Percentiles rank a stretch among this genome's conserved stretches.
Evolutionary conservation across 1,140 invertebrate genomes (phyloP).

Genomic region (Wiebesia pumilae): DNA sequence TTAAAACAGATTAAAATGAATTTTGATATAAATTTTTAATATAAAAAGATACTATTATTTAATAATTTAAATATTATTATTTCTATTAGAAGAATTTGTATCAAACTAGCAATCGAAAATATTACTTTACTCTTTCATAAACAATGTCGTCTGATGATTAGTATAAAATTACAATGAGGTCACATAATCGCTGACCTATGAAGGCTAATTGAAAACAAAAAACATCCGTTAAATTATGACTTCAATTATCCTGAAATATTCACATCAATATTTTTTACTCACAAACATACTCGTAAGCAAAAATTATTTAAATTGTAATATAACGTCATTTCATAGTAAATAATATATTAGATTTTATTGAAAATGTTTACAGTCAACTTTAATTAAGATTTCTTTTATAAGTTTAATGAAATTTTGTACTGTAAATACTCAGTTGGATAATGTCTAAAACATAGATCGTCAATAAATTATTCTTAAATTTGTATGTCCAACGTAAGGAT

Average conservation of each 20-base stretch:
- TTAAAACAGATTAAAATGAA: too few relatives aligned
- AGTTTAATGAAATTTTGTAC: not conserved
- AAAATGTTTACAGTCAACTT: too few relatives aligned
- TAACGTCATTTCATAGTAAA: not conserved
- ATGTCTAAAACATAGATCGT: not conserved
- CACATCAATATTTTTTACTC: not conserved
- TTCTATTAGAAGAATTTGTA: not conserved
- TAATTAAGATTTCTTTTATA: not conserved
- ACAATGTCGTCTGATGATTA: conserved; percentile 18
- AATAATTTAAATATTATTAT: not conserved
- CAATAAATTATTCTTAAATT: conserved; percentile 12
- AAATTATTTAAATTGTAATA: not conserved
- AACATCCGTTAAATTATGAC: conserved; percentile 31
- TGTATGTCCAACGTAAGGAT: not conserved
- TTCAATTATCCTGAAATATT: not conserved
- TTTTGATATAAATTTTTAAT: not conserved
- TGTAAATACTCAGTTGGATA: not conserved
- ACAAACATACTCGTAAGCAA: not conserved
- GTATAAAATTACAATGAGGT: conserved; percentile 15
- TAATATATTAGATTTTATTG: too few relatives aligned
- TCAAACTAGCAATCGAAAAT: not conserved
- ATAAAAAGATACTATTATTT: not conserved
- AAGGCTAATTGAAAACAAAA: conserved; percentile 39
- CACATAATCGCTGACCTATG: conserved; percentile 34
- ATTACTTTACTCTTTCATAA: conserved; percentile 1